phyloP scores from a whole-genome alignment of 2,888 invertebrate species.

The Drosophila engyochracea region DNA sequence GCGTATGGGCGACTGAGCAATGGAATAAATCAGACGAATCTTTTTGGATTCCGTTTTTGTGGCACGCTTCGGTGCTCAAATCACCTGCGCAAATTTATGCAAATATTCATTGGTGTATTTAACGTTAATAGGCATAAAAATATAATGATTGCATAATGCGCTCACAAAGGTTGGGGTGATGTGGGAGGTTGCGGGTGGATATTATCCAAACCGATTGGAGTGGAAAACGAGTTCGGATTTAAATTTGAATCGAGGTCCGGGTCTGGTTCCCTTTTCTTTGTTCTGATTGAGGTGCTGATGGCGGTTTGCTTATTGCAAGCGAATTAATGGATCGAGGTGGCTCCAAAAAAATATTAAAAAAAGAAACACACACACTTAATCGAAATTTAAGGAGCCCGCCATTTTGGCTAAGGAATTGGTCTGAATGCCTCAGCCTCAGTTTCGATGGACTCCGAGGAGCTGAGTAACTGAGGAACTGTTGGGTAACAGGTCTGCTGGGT shows the following conservation, averaged over 20 bases:
- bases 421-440: background rate
- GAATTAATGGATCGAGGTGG: constrained; percentile 9
- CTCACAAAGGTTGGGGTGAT: background rate
- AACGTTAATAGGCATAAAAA: constrained; percentile 76
- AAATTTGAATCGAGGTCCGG: constrained; percentile 23
- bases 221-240: constrained; percentile 58
- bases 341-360: background rate
- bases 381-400: constrained; percentile 26
- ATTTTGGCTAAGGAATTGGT: constrained; percentile 19
- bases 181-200: background rate
- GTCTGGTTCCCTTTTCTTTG: constrained; percentile 35
- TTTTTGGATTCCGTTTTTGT: constrained; percentile 21
- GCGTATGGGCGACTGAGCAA: constrained; percentile 47
- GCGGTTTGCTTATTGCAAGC: constrained; percentile 1
- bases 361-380: constrained; percentile 7
- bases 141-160: constrained; percentile 74
- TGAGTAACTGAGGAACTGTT: background rate
- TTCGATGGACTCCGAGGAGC: background rate
- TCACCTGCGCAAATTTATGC: constrained; percentile 71
- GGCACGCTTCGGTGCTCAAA: constrained; percentile 65
- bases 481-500: constrained; percentile 1
- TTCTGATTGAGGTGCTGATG: constrained; percentile 7
- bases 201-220: constrained; percentile 44
- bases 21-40: constrained; percentile 26
- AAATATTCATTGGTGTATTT: constrained; percentile 73